Percentiles rank a stretch among this genome's conserved stretches.
These are phyloP conservation scores for Dicaeum eximium DNA, from an alignment of 2,113 vertebrate species.

Conservation along the genomic window DNA sequence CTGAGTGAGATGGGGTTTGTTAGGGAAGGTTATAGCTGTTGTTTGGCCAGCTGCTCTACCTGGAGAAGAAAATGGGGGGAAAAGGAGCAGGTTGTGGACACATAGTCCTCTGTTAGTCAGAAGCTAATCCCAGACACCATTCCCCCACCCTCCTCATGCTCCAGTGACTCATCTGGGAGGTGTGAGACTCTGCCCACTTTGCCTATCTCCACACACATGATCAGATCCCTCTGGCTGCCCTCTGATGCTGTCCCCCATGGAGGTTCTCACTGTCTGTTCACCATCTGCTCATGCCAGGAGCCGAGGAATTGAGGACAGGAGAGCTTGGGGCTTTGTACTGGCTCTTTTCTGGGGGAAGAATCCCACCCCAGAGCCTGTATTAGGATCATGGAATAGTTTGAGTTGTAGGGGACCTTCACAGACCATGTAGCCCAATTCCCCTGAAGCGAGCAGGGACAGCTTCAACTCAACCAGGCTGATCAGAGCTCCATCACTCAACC, in stretches of 20 bases:
- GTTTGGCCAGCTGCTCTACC: neutral
- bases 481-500: neutral
- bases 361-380: neutral
- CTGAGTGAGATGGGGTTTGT: neutral
- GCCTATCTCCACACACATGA: neutral
- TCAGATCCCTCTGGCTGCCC: neutral
- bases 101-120: neutral
- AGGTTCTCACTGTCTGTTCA: neutral
- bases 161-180: neutral
- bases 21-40: neutral
- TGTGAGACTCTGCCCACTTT: neutral
- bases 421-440: neutral
- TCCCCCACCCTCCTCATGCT: neutral
- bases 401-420: neutral
- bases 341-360: neutral
- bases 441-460: neutral
- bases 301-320: neutral
- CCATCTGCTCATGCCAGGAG: neutral
- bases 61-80: neutral
- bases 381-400: neutral
- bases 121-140: neutral
- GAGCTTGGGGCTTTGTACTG: neutral
- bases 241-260: rapidly evolving
- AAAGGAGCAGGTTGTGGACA: neutral
- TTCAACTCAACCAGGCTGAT: neutral